These are phyloP conservation scores for Antheraea yamamai DNA, from an alignment of 2,888 invertebrate genomes.

Conservation along the genomic window DNA sequence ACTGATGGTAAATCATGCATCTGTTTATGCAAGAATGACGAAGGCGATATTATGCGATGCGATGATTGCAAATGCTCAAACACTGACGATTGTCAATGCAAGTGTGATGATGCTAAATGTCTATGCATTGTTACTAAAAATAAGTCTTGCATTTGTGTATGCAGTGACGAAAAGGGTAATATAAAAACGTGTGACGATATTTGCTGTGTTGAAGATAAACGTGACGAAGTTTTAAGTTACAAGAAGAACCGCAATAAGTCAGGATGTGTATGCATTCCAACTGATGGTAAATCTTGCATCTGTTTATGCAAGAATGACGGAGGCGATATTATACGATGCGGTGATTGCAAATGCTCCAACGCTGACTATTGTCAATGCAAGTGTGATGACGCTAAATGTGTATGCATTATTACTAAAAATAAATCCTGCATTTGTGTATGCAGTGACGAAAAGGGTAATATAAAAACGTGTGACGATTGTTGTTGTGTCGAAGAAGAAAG, in stretches of 20 bases:
- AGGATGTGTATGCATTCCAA: conserved; percentile 40
- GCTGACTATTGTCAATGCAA: conserved; percentile 29
- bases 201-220: conserved; percentile 31
- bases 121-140: conserved; percentile 45
- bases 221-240: conserved; percentile 23
- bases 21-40: conserved; percentile 38
- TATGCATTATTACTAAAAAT: conserved; percentile 44
- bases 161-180: conserved; percentile 36
- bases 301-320: conserved; percentile 38
- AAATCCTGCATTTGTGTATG: conserved; percentile 46
- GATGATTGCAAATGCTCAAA: conserved; percentile 39
- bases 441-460: conserved; percentile 35
- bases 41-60: conserved; percentile 36
- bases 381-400: conserved; percentile 42
- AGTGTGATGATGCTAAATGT: conserved; percentile 43
- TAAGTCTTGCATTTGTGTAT: conserved; percentile 45
- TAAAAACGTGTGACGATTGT: conserved; percentile 42
- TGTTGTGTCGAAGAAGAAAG: conserved; percentile 33
- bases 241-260: conserved; percentile 38
- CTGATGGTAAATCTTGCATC: conserved; percentile 39
- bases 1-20: conserved; percentile 41
- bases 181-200: conserved; percentile 42
- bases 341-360: conserved; percentile 39
- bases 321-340: conserved; percentile 36
- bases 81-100: conserved; percentile 28